Evolutionary conservation across 2,113 vertebrate species (phyloP).

Genomic region (Macaca nemestrina): DNA sequence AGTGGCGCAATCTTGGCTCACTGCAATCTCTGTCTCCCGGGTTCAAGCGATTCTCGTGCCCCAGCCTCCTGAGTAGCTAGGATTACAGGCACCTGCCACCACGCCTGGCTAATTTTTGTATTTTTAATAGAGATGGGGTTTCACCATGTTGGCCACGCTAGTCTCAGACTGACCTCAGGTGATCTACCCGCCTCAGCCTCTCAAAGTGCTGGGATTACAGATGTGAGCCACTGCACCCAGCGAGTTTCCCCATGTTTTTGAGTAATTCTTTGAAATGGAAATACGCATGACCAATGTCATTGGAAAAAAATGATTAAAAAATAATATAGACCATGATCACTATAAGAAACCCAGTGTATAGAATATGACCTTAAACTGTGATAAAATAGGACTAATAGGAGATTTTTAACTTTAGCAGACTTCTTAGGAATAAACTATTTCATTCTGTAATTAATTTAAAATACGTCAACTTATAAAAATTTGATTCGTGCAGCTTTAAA

Average conservation of each 20-base stretch:
- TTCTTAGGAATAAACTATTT: not conserved
- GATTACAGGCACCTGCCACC: no score
- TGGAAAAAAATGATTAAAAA: not conserved
- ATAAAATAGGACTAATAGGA: not conserved
- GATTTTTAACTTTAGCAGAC: not conserved
- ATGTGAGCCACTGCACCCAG: no score
- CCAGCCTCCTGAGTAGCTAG: no score
- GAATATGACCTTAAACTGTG: not conserved
- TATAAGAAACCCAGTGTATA: not conserved
- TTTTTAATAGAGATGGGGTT: no score
- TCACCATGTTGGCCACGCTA: no score
- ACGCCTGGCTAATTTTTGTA: no score
- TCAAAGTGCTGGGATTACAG: no score
- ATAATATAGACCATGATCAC: not conserved
- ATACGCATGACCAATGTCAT: not conserved
- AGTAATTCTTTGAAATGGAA: constrained; percentile 28
- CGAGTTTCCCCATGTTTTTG: not conserved
- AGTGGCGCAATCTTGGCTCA: no score
- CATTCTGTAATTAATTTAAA: not conserved
- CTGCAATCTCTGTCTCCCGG: no score
- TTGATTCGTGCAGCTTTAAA: not conserved
- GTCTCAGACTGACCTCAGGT: no score
- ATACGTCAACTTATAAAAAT: constrained; percentile 8
- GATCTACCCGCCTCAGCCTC: no score
- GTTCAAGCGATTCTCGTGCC: no score